Evolutionary conservation across 2,113 vertebrate species (phyloP).

Genomic region (Paramormyrops kingsleyae): DNA sequence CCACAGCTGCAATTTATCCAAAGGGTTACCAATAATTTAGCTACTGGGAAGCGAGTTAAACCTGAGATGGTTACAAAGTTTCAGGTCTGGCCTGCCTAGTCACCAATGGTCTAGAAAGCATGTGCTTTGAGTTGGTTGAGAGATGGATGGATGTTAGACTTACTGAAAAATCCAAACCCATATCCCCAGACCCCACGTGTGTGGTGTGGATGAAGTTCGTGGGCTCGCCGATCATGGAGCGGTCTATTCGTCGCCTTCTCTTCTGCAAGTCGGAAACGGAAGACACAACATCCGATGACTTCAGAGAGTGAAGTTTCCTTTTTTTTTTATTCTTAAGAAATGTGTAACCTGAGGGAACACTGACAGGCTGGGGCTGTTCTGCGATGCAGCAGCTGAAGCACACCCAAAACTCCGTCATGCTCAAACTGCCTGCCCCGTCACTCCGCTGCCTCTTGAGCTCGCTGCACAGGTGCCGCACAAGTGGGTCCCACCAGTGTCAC

Average conservation of each 20-base stretch:
- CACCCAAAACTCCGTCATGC: constrained; percentile 79
- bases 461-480: not conserved
- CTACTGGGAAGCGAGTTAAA: not conserved
- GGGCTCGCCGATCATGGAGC: constrained; percentile 83
- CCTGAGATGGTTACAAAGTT: not conserved
- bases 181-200: constrained; percentile 75
- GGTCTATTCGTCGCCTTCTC: constrained; percentile 71
- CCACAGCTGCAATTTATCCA: not conserved
- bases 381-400: constrained; percentile 73
- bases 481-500: not conserved
- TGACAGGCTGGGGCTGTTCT: constrained; percentile 79
- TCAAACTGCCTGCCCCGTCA: constrained; percentile 23
- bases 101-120: not conserved
- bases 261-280: constrained; percentile 55
- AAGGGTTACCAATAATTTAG: not conserved
- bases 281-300: not conserved
- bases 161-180: constrained; percentile 65
- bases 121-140: not conserved
- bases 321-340: not conserved
- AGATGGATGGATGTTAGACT: constrained; percentile 32
- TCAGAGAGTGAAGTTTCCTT: not conserved
- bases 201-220: constrained; percentile 87
- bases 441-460: constrained; percentile 4
- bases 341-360: constrained; percentile 37
- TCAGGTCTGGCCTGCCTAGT: not conserved